Evolutionary conservation across 1,140 invertebrate genomes (phyloP).

Genomic region (Theocolax elegans): DNA sequence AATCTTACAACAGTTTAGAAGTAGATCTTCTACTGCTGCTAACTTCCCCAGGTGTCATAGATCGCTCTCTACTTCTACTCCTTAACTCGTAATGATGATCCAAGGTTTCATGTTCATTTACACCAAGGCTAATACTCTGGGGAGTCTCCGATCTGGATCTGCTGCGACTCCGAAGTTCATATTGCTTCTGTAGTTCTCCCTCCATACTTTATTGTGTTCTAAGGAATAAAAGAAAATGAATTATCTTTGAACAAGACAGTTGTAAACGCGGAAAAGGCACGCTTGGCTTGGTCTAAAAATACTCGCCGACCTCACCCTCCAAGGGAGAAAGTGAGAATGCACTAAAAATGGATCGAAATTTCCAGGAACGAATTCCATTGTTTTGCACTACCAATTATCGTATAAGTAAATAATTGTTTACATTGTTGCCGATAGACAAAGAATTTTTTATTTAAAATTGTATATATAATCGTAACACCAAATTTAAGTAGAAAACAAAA

Average conservation of each 20-base stretch:
- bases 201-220: conserved; percentile 53
- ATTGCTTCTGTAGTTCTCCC: conserved; percentile 55
- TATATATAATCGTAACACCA: background rate
- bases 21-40: conserved; percentile 53
- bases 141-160: conserved; percentile 63
- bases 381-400: too few relatives aligned
- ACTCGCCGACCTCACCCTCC: conserved; percentile 2
- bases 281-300: conserved; percentile 17
- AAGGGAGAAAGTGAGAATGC: conserved; percentile 14
- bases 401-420: background rate
- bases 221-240: background rate
- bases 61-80: conserved; percentile 58
- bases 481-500: background rate
- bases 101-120: conserved; percentile 47
- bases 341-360: too few relatives aligned
- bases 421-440: background rate
- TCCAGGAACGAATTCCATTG: too few relatives aligned
- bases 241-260: background rate
- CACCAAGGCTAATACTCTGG: conserved; percentile 46
- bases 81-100: conserved; percentile 61
- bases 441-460: background rate
- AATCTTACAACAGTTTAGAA: conserved; percentile 53
- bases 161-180: conserved; percentile 61
- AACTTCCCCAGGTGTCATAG: conserved; percentile 58
- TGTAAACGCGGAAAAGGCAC: background rate